These are phyloP conservation scores for Grammomys dolichurus DNA, from an alignment of 2,113 vertebrate species.

Conservation along the genomic window DNA sequence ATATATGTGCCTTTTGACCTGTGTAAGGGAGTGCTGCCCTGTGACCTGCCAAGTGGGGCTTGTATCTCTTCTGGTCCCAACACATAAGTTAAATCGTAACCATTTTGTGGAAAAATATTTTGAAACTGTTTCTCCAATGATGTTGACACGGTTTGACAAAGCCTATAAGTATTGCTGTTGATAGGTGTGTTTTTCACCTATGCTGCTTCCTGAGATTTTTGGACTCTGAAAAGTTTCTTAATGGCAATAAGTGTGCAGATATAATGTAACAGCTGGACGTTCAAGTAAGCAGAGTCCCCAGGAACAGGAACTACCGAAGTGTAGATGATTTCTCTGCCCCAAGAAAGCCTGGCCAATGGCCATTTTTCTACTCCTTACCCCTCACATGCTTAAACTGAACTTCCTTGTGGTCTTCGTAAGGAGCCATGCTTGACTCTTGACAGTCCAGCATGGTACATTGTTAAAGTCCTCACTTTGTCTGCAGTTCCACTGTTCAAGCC, in stretches of 20 bases:
- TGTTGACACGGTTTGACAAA: neutral
- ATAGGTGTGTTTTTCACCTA: neutral
- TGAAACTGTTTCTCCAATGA: neutral
- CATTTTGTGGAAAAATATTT: neutral
- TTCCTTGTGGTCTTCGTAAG: neutral
- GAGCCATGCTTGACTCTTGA: neutral
- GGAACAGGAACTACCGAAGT: neutral
- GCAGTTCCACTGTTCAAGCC: neutral
- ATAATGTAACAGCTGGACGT: neutral
- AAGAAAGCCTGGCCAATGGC: neutral
- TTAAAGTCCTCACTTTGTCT: neutral
- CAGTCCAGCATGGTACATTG: neutral
- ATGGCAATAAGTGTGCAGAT: neutral
- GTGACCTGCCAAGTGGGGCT: neutral
- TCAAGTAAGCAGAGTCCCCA: neutral
- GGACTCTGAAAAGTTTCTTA: neutral
- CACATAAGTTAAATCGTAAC: neutral
- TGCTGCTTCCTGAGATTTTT: neutral
- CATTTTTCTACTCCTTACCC: neutral
- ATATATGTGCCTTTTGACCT: neutral
- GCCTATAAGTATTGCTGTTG: neutral
- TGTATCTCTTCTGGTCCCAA: neutral
- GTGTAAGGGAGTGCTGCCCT: neutral
- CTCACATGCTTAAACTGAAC: neutral
- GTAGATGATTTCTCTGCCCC: neutral